Base-by-base conservation (phyloP, 2,888 invertebrate species). In the Synergus umbraculus region DNA sequence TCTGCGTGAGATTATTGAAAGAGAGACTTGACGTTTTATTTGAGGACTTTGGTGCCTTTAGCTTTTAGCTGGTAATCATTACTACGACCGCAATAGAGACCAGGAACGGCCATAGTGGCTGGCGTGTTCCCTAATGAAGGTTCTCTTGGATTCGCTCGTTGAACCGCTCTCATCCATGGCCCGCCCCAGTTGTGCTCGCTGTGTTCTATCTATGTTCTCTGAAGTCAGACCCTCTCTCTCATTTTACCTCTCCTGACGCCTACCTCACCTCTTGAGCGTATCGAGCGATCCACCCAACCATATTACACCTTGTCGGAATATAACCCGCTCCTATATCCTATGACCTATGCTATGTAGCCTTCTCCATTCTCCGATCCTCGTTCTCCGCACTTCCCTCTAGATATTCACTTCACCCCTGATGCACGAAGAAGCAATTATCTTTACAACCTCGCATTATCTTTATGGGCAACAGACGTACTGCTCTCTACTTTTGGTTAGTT, bases 61-160 rank as follows among this genome's bases (percentile, higher is more conserved):
- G 73, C 73, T 73, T 73, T 73, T 73, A 54, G 73, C 81, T 67
- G 73, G 63, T 60, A 79, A 76, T 83, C 82, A 81, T 83, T 81
- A 83, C 78, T 81, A 79, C 66, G 76, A 76, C 54, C 73, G 69
- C 49, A 63, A 79, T 76, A 78, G 80, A 81, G 69, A 76, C 76
- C 49, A 77, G 77, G 80, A 69, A 84, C 83, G 78, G 85, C 85
- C 83, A 85, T 84, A 83, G 85, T 69, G 83, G 84, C 84, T 83
- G 82, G 81, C 78, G 84, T 87, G 82, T 78, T 81, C 81, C 79
- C 86, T 89, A 89, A 89, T 89, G 87, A 87, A 86, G 85, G 84
- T 84, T 82, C 84, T 85, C 84, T 85, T 83, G 85, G 86, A 84
- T 83, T 83, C 83, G 82, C 85, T 86, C 85, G 85, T 79, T 82